These are phyloP conservation scores for Platyrinchus mystaceus DNA, from an alignment of 2,797 vertebrate species.

Conservation along the genomic window DNA sequence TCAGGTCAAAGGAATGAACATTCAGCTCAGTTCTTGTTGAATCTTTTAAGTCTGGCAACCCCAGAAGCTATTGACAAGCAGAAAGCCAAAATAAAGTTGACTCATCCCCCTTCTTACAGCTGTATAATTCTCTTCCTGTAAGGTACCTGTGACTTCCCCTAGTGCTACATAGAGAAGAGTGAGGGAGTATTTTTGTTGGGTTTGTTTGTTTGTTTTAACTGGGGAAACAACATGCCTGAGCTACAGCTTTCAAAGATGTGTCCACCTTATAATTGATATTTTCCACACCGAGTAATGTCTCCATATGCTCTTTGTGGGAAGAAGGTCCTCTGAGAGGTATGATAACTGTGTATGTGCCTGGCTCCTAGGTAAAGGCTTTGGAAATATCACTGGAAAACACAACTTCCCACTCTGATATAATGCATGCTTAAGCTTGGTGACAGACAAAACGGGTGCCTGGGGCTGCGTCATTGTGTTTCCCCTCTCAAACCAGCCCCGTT, in stretches of 20 bases:
- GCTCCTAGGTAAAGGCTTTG: neutral
- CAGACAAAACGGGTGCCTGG: neutral
- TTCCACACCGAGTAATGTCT: neutral
- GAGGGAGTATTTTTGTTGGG: rapidly evolving
- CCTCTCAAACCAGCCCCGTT: neutral
- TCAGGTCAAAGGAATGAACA: neutral
- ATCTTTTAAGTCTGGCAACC: neutral
- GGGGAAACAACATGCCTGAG: neutral
- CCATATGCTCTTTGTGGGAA: rapidly evolving
- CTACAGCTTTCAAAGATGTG: neutral
- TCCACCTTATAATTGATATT: neutral
- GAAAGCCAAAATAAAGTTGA: neutral
- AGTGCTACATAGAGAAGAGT: neutral
- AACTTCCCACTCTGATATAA: neutral
- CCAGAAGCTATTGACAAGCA: neutral
- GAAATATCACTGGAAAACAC: neutral
- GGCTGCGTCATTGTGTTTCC: rapidly evolving
- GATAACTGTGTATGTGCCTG: neutral
- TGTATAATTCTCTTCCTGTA: neutral
- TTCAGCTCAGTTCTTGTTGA: neutral
- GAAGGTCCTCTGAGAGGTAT: neutral
- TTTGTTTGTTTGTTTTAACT: neutral
- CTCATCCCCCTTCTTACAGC: neutral
- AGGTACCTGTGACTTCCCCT: neutral
- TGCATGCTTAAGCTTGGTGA: rapidly evolving